phyloP scores from a whole-genome alignment of 2,888 invertebrate genomes.

The Eugnorisma glareosa region DNA sequence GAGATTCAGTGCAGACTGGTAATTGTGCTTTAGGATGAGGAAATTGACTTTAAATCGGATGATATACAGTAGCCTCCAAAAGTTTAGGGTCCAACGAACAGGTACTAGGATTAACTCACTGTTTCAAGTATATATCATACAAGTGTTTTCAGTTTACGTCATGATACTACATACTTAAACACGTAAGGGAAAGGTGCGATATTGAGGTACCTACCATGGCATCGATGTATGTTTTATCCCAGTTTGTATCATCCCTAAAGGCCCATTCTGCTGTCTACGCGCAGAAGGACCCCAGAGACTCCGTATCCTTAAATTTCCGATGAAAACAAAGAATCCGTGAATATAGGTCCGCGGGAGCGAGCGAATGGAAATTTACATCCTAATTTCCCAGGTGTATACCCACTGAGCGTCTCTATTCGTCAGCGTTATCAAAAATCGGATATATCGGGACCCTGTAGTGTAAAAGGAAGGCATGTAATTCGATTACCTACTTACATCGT shows the following conservation, averaged over 20 bases:
- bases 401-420: constrained; percentile 80
- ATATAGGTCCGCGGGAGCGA: constrained; percentile 83
- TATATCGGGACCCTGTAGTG: constrained; percentile 49
- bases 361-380: constrained; percentile 89
- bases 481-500: constrained; percentile 40
- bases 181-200: constrained; percentile 18
- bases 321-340: constrained; percentile 89
- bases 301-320: constrained; percentile 87
- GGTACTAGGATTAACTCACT: too few relatives aligned
- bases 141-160: constrained; percentile 10
- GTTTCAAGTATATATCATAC: too few relatives aligned
- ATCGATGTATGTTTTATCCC: constrained; percentile 32
- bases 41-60: background rate
- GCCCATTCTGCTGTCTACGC: constrained; percentile 68
- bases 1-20: background rate
- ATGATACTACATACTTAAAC: constrained; percentile 20
- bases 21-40: constrained; percentile 6
- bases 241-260: constrained; percentile 50
- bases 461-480: constrained; percentile 45
- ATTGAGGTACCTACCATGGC: constrained; percentile 8
- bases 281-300: constrained; percentile 77
- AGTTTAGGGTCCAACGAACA: background rate
- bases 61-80: background rate
- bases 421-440: constrained; percentile 84
- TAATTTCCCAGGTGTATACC: constrained; percentile 89